Base-by-base conservation (phyloP, 2,888 invertebrate species). In the Epistrophe grossulariae region DNA sequence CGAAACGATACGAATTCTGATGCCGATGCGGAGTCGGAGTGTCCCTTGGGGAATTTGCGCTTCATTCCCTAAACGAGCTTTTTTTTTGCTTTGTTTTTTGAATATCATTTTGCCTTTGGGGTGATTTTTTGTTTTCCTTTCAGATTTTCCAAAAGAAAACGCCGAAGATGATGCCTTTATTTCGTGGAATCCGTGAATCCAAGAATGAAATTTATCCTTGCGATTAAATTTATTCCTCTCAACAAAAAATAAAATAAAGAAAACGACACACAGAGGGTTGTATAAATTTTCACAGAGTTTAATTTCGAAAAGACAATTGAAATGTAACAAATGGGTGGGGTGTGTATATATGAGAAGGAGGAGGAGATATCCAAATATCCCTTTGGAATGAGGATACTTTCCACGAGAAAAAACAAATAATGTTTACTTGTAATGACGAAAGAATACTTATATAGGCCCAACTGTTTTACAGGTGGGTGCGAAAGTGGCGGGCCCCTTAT, bases 241-340 rank as follows among this genome's bases (percentile, higher is more conserved):
- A 74, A 68, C 45, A 15, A 45, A 19, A 35, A 64, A 45, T 59
- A 35, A 24, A 19, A 35, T 45, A 68, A 50, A 52, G 55, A 48
- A 68, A 60, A 72, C 68, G 59, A 64, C 57, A 40, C 50, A 72
- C 74, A 73, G 84, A 76, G 79, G 82, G 71, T 62, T 87, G 79
- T 87, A 79, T 83, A 87, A 83, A 83, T 87, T 87, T 83, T 55
- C 82, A 48, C 82, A 45, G 82, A 82, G 83, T 87, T 87, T 87
- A 87, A 87, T 87, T 87, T 83, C 72, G 82, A 72, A 62, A 87
- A 87, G 79, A 87, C 87, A 87, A 87, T 87, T 87, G 87, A 87
- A 87, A 87, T 87, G 87, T 87, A 62, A 57, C 57, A 74, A 60
- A 17, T 43, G 55, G 59, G 24, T 40, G 40, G 45, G 45, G 62